Percentiles rank a stretch among this genome's conserved stretches.
These are phyloP conservation scores for Tretioscincus oriximinensis DNA, from an alignment of 2,113 vertebrate species.

Conservation along the genomic window DNA sequence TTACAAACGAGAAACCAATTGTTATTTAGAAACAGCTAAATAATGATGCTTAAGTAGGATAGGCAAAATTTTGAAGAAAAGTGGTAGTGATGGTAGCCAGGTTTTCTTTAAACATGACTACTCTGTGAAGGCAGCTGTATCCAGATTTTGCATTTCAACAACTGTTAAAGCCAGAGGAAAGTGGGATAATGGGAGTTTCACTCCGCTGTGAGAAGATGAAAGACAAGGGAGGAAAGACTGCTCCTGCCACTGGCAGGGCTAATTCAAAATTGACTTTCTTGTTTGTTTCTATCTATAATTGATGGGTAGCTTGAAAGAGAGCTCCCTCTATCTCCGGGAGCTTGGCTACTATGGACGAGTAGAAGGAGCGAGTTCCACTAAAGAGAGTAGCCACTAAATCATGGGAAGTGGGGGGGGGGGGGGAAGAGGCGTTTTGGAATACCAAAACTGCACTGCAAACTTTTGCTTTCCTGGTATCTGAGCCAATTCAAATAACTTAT, in stretches of 20 bases:
- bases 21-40: conserved; percentile 30
- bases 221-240: conserved; percentile 26
- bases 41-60: conserved; percentile 39
- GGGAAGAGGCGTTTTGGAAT: too few relatives aligned
- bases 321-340: conserved; percentile 51
- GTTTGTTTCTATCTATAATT: conserved; percentile 74
- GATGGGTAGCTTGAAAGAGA: conserved; percentile 58
- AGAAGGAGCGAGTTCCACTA: conserved; percentile 37
- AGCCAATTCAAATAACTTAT: too few relatives aligned
- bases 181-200: conserved; percentile 58
- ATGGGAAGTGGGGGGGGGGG: conserved; percentile 5
- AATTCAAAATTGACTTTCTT: conserved; percentile 54
- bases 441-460: conserved; percentile 16
- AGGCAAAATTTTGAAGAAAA: too few relatives aligned
- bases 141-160: conserved; percentile 27
- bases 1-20: conserved; percentile 10
- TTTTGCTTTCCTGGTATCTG: background rate
- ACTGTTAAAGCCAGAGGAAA: background rate
- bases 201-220: conserved; percentile 31
- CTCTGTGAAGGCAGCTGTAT: conserved; percentile 30
- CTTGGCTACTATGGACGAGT: conserved; percentile 33
- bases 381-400: conserved; percentile 44
- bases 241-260: conserved; percentile 38
- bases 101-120: conserved; percentile 36
- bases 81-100: background rate